A percentile compares a stretch with the other conserved stretches of the same genome.
These are phyloP conservation scores for Thereva unica DNA, from an alignment of 2,888 invertebrate genomes.

Conservation along the genomic window DNA sequence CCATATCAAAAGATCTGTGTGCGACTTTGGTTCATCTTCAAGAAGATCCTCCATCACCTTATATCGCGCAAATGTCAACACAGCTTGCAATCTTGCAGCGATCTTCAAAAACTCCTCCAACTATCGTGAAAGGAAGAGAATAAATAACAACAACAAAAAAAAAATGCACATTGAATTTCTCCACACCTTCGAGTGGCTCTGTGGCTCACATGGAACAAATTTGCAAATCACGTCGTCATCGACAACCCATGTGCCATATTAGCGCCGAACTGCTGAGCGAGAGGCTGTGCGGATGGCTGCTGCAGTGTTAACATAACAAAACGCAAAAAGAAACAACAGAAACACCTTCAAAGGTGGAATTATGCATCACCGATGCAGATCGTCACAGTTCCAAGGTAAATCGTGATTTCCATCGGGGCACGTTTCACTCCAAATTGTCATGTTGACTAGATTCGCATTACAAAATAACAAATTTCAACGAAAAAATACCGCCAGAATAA, in stretches of 20 bases:
- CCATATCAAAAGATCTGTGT: too few relatives aligned
- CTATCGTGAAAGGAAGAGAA: conserved; percentile 2
- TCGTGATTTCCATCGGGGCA: conserved; percentile 32
- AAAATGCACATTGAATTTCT: conserved; percentile 12
- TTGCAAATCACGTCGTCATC: conserved; percentile 27
- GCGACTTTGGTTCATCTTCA: too few relatives aligned
- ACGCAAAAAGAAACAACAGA: not conserved
- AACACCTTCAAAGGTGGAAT: conserved; percentile 22
- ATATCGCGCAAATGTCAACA: too few relatives aligned
- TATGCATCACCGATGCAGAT: conserved; percentile 2
- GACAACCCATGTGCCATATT: conserved; percentile 23
- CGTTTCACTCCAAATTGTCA: conserved; percentile 34
- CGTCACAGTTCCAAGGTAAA: conserved; percentile 30
- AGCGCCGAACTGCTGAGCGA: conserved; percentile 8
- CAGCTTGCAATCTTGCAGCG: too few relatives aligned
- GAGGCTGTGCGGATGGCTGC: too few relatives aligned
- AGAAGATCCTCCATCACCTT: too few relatives aligned
- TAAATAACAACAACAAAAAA: conserved; percentile 6
- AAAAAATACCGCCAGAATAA: conserved; percentile 6
- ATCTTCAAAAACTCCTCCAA: too few relatives aligned
- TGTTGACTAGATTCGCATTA: conserved; percentile 28
- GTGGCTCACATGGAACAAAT: conserved; percentile 12
- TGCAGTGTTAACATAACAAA: not conserved
- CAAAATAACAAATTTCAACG: conserved; percentile 23
- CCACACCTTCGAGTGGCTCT: conserved; percentile 17